Percentiles rank a stretch among this genome's conserved stretches.
Evolutionary conservation across 92 coral and sea anemone genomes (phyloP).

Genomic region (Zoanthus sansibaricus): DNA sequence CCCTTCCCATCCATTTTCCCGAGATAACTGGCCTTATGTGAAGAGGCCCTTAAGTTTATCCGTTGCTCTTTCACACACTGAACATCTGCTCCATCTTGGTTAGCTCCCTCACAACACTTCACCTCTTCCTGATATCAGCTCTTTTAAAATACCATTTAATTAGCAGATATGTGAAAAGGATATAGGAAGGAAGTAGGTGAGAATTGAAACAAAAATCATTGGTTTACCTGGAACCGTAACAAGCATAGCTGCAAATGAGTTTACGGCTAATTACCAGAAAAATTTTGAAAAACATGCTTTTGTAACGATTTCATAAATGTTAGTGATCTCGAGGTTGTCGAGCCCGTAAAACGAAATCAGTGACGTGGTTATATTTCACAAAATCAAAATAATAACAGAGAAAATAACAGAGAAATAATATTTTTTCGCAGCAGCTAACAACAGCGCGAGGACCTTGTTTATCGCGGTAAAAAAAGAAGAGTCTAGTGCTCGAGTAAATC

Average conservation of each 20-base stretch:
- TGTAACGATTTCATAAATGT: constrained; percentile 1
- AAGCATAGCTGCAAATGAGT: background rate
- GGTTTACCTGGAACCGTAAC: background rate
- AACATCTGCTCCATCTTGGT: no score
- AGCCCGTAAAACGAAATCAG: constrained; percentile 36
- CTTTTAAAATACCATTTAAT: background rate
- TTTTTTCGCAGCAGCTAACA: background rate
- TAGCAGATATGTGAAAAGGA: background rate
- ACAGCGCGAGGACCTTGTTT: constrained; percentile 7
- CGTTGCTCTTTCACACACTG: no score
- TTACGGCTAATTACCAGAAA: constrained; percentile 13
- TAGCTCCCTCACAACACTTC: no score
- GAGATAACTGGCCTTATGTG: no score
- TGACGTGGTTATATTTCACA: background rate
- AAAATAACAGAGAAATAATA: background rate
- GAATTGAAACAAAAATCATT: background rate
- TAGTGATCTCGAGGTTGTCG: background rate
- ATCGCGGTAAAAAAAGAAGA: background rate
- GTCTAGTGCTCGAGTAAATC: background rate
- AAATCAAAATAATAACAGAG: no score
- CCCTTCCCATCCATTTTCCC: no score
- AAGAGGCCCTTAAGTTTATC: no score
- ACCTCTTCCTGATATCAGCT: background rate
- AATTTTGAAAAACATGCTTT: constrained; percentile 4
- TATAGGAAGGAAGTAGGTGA: background rate